phyloP scores from a whole-genome alignment of 2,797 vertebrate genomes.

The Holocentrus rufus region DNA sequence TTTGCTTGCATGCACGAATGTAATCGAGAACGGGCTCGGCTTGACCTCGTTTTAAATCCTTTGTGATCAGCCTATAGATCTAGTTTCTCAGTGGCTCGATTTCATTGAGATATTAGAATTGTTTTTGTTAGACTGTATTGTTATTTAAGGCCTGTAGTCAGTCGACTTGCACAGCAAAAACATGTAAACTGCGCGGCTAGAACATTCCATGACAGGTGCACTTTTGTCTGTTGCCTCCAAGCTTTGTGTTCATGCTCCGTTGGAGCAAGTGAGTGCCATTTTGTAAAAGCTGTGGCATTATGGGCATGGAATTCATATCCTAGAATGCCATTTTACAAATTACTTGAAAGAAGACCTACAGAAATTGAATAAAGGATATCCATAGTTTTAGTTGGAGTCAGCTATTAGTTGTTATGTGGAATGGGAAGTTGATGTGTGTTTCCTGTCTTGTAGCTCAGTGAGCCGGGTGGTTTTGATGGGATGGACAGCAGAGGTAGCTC shows the following conservation, averaged over 20 bases:
- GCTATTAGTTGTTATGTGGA: slow-evolving; percentile 16
- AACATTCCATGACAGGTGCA: slow-evolving; percentile 73
- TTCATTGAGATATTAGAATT: slow-evolving; percentile 1
- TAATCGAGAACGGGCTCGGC: slow-evolving; percentile 2
- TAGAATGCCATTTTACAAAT: slow-evolving; percentile 34
- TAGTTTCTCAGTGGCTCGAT: background rate
- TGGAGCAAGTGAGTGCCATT: slow-evolving; percentile 62
- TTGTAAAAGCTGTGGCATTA: slow-evolving; percentile 56
- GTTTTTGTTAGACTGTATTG: slow-evolving; percentile 2
- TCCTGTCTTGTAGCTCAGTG: slow-evolving; percentile 74
- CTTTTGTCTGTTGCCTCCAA: slow-evolving; percentile 49
- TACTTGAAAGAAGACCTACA: background rate
- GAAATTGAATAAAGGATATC: background rate
- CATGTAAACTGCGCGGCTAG: slow-evolving; percentile 9
- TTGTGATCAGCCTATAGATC: slow-evolving; percentile 6
- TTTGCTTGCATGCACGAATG: slow-evolving; percentile 18
- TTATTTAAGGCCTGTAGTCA: slow-evolving; percentile 3
- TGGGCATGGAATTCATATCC: slow-evolving; percentile 34
- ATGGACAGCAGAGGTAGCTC: slow-evolving; percentile 89
- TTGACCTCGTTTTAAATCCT: slow-evolving; percentile 18
- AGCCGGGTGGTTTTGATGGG: slow-evolving; percentile 78
- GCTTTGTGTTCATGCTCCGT: slow-evolving; percentile 39
- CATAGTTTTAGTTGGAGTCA: background rate
- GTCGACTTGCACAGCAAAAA: slow-evolving; percentile 24
- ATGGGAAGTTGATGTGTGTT: slow-evolving; percentile 48